Evolutionary conservation across 2,888 invertebrate species (phyloP).

Genomic region (Zhuqinia jingwanae): DNA sequence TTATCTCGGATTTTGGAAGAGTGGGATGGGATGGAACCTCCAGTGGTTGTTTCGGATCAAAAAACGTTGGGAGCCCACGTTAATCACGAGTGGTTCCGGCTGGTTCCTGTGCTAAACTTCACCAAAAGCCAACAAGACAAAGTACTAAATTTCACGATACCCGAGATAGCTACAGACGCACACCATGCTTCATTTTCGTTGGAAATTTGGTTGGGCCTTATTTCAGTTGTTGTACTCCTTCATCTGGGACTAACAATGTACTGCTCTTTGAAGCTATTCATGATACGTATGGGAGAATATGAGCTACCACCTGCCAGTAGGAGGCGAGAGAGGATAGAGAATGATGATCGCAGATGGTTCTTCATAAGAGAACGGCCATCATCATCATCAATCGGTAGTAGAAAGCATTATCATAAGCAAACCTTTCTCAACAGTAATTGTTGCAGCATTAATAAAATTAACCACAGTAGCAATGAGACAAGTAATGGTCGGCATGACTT

Average conservation of each 20-base stretch:
- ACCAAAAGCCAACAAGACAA: conserved; percentile 3
- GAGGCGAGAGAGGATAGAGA: not conserved
- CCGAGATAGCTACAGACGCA: conserved; percentile 4
- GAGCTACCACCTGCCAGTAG: not conserved
- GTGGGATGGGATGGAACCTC: too few relatives aligned
- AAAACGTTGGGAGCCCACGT: conserved; percentile 11
- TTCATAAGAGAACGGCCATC: not conserved
- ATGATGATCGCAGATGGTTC: not conserved
- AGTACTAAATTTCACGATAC: conserved; percentile 23
- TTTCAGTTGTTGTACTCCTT: not conserved
- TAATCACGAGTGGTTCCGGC: conserved; percentile 39
- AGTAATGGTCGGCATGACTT: conserved; percentile 20
- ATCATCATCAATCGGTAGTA: too few relatives aligned
- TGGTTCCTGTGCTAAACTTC: conserved; percentile 43
- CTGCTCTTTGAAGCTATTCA: conserved; percentile 38
- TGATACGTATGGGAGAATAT: not conserved
- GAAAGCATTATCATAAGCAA: not conserved
- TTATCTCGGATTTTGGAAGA: not conserved
- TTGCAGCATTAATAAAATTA: not conserved
- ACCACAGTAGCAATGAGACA: not conserved
- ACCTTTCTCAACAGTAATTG: conserved; percentile 2
- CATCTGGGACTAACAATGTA: conserved; percentile 32
- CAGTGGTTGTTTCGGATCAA: not conserved
- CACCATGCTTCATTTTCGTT: conserved; percentile 22
- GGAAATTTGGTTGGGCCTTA: conserved; percentile 12